Evolutionary conservation across 2,113 vertebrate genomes (phyloP).

Genomic region (Tenrec ecaudatus): DNA sequence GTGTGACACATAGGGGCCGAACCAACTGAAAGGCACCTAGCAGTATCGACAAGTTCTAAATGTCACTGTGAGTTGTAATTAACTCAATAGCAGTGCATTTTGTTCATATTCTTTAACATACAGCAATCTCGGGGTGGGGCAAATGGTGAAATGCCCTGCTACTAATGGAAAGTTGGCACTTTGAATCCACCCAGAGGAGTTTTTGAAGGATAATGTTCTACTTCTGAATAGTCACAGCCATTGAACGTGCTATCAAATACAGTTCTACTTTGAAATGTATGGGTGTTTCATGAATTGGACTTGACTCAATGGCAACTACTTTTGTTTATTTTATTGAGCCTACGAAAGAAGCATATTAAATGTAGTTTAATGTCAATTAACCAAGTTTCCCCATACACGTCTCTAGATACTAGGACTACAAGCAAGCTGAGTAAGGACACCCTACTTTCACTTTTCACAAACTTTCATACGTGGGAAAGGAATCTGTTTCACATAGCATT

Average conservation of each 20-base stretch:
- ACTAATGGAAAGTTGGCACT: background rate
- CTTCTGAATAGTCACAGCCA: background rate
- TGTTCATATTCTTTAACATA: background rate
- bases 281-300: background rate
- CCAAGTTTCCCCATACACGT: background rate
- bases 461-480: background rate
- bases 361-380: background rate
- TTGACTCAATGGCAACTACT: background rate
- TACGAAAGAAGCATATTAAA: slow-evolving; percentile 2
- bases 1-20: too few relatives aligned
- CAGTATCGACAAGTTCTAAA: too few relatives aligned
- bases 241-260: background rate
- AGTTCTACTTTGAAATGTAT: background rate
- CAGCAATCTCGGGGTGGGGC: background rate
- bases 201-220: background rate
- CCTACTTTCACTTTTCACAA: background rate
- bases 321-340: background rate
- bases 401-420: background rate
- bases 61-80: too few relatives aligned
- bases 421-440: background rate
- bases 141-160: background rate
- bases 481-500: background rate
- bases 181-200: background rate
- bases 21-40: too few relatives aligned
- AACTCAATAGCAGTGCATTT: too few relatives aligned